Conservation (phyloP, 2,113 vertebrate genomes). For the Falcunculus frontatus region DNA sequence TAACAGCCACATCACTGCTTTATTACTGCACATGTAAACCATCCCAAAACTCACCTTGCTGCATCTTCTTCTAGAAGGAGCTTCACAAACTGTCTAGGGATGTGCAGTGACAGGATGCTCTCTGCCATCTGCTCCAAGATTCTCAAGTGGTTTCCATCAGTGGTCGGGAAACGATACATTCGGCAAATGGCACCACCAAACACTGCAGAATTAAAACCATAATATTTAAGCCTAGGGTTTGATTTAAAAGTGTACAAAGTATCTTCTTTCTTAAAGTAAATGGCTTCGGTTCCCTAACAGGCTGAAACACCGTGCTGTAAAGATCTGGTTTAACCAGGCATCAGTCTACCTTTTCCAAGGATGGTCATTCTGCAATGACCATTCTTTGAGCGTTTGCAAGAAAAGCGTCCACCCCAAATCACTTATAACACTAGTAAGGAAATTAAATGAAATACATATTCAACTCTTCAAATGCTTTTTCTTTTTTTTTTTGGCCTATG, state of each 20-base stretch:
- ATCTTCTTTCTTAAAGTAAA: not conserved
- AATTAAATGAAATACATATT: not conserved
- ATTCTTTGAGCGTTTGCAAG: not conserved
- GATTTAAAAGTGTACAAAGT: not conserved
- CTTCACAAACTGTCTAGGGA: slow-evolving; percentile 93
- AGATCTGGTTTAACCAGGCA: not conserved
- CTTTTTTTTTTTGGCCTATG: not conserved
- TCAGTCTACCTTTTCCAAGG: not conserved
- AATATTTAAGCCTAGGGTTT: not conserved
- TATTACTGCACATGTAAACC: not conserved
- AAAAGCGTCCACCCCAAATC: not conserved
- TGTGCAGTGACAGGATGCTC: slow-evolving; percentile 87
- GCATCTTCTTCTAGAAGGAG: slow-evolving; percentile 93
- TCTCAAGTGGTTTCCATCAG: slow-evolving; percentile 90
- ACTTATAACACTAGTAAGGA: not conserved
- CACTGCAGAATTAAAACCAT: slow-evolving; percentile 68
- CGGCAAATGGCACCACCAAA: slow-evolving; percentile 95
- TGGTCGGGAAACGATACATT: slow-evolving; percentile 96
- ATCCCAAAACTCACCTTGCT: slow-evolving; percentile 75
- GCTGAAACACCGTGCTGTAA: not conserved
- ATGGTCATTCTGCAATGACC: not conserved
- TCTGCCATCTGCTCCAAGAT: slow-evolving; percentile 98
- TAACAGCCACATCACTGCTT: not conserved
- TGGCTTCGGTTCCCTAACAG: not conserved
- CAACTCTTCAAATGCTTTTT: not conserved